These are phyloP conservation scores for Umimayanthus kanabou DNA, from an alignment of 92 coral and sea anemone genomes.

Conservation along the genomic window DNA sequence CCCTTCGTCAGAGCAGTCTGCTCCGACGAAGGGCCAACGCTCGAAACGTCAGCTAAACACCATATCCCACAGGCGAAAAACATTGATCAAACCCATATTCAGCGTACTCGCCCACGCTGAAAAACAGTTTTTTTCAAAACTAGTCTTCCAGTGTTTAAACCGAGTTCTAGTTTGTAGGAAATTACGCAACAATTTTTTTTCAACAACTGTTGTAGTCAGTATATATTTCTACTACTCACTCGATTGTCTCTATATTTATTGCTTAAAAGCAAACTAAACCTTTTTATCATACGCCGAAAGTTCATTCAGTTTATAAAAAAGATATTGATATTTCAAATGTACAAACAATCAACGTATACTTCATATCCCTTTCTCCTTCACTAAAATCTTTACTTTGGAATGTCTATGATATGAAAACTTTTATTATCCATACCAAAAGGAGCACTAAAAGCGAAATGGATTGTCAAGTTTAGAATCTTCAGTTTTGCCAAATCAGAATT, in stretches of 20 bases:
- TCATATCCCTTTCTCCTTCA: not conserved
- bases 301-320: not conserved
- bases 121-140: too few relatives aligned
- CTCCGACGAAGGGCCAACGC: too few relatives aligned
- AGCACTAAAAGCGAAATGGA: not conserved
- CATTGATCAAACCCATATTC: too few relatives aligned
- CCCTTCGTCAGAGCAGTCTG: too few relatives aligned
- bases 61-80: too few relatives aligned
- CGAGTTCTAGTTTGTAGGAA: not conserved
- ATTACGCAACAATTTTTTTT: not conserved
- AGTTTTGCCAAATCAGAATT: not conserved
- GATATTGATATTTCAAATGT: not conserved
- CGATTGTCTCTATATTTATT: not conserved
- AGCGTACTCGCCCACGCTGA: too few relatives aligned
- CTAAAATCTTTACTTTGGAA: not conserved
- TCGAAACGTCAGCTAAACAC: too few relatives aligned
- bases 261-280: not conserved
- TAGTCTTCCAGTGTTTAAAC: too few relatives aligned
- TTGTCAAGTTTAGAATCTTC: not conserved
- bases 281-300: not conserved
- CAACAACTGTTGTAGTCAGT: not conserved
- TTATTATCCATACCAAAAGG: not conserved
- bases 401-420: not conserved
- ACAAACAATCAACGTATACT: not conserved
- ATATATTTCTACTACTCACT: not conserved